Conservation (phyloP, 2,797 vertebrate genomes). For the Sebastes trivittatus region DNA sequence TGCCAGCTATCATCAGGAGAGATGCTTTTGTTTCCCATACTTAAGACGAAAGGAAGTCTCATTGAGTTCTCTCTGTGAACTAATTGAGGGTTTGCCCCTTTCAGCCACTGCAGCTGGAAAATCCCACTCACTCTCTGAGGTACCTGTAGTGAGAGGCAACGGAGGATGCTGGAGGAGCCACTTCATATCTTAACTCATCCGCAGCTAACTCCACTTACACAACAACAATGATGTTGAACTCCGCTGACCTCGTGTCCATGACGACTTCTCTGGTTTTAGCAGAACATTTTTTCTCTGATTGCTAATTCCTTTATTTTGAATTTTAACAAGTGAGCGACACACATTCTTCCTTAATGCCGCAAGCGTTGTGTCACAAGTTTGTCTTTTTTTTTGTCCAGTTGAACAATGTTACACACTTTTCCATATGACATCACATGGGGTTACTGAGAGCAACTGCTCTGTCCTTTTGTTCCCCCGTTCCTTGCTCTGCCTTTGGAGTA, state of each 20-base stretch:
- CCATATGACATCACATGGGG: conserved; percentile 79
- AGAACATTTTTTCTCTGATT: conserved; percentile 52
- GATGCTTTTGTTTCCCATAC: conserved; percentile 58
- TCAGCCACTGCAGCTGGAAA: conserved; percentile 39
- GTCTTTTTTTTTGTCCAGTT: conserved; percentile 63
- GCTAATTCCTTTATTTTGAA: conserved; percentile 64
- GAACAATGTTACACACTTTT: conserved; percentile 79
- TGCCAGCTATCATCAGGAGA: conserved; percentile 31
- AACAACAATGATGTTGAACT: conserved; percentile 33
- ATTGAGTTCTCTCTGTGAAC: conserved; percentile 38
- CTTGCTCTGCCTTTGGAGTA: conserved; percentile 53
- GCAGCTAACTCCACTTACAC: background rate
- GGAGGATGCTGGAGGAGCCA: conserved; percentile 8
- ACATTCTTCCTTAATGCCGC: conserved; percentile 70
- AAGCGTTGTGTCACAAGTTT: conserved; percentile 73
- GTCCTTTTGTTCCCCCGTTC: conserved; percentile 49
- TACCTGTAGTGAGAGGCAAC: conserved; percentile 32
- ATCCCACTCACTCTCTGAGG: conserved; percentile 28
- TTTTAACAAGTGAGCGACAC: conserved; percentile 73
- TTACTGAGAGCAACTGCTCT: conserved; percentile 60
- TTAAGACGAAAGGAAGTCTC: conserved; percentile 35
- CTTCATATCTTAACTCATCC: background rate
- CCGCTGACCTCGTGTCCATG: conserved; percentile 29
- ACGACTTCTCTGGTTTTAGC: conserved; percentile 23
- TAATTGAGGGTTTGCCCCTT: conserved; percentile 51